Evolutionary conservation across 1,140 invertebrate species (phyloP).

Genomic region (Bombus waltoni): DNA sequence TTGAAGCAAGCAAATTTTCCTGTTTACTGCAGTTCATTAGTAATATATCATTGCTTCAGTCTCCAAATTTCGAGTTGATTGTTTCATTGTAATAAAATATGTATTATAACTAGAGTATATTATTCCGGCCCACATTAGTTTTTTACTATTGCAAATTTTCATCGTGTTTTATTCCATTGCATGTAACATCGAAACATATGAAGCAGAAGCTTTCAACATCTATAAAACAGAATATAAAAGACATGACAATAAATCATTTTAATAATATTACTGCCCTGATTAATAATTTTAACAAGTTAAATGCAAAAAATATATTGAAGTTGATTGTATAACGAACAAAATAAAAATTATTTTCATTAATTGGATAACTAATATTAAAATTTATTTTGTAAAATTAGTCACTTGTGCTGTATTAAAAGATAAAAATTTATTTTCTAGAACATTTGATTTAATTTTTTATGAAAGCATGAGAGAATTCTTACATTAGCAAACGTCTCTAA

Average conservation of each 20-base stretch:
- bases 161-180: constrained; percentile 30
- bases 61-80: background rate
- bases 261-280: no score
- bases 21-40: background rate
- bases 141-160: background rate
- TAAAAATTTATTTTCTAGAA: background rate
- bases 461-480: constrained; percentile 11
- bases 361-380: background rate
- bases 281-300: background rate
- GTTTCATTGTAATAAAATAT: background rate
- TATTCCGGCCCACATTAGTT: background rate
- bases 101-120: background rate
- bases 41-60: background rate
- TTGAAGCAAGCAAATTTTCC: background rate
- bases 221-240: constrained; percentile 26
- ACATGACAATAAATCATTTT: background rate
- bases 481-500: constrained; percentile 54
- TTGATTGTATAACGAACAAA: background rate
- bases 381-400: background rate
- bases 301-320: background rate
- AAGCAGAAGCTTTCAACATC: constrained; percentile 61
- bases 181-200: constrained; percentile 53
- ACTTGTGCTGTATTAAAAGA: background rate
- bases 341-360: background rate
- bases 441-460: background rate